A percentile compares a stretch with the other conserved stretches of the same genome.
phyloP scores from a whole-genome alignment of 2,797 vertebrate genomes.

The Diceros bicornis region DNA sequence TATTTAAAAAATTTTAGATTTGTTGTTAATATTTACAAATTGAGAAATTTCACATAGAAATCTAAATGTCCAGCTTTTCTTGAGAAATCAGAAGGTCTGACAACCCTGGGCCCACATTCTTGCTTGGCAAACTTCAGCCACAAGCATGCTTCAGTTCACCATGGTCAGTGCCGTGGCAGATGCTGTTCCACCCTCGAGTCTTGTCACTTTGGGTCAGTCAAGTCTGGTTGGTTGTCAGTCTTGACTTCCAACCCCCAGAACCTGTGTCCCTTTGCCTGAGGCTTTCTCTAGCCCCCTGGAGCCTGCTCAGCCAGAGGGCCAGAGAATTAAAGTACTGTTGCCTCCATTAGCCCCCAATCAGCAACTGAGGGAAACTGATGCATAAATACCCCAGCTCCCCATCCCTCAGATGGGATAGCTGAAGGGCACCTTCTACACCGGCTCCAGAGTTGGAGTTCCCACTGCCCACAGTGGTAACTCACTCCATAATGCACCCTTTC shows the following conservation, averaged over 20 bases:
- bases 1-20: slow-evolving; percentile 14
- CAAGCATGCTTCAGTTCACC: not conserved
- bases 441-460: not conserved
- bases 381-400: not conserved
- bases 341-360: too few species aligned
- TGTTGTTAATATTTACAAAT: slow-evolving; percentile 39
- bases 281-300: not conserved
- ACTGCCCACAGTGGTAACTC: not conserved
- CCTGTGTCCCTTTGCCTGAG: not conserved
- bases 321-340: not conserved
- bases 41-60: slow-evolving; percentile 50
- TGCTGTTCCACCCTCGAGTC: not conserved
- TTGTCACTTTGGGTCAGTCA: not conserved
- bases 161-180: not conserved
- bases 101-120: not conserved
- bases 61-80: not conserved
- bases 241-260: not conserved
- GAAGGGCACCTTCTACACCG: not conserved
- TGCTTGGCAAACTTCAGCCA: not conserved
- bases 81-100: slow-evolving; percentile 29
- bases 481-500: not conserved
- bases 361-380: not conserved
- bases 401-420: not conserved
- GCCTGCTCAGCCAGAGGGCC: not conserved
- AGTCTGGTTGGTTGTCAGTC: too few species aligned